These are phyloP conservation scores for Cryptops parisi DNA, from an alignment of 2,888 invertebrate genomes.

Conservation along the genomic window DNA sequence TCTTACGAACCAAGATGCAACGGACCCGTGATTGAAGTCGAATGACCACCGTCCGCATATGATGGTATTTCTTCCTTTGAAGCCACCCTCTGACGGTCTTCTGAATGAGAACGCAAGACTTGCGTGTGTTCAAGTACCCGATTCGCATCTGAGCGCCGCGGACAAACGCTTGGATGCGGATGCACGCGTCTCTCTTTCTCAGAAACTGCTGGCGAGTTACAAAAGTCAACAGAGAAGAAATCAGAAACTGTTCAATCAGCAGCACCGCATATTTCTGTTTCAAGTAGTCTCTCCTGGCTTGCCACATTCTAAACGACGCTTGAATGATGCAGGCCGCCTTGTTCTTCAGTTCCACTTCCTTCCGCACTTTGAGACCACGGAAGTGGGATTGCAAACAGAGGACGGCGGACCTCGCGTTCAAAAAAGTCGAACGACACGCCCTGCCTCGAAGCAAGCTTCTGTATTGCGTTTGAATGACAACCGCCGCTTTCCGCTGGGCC, in stretches of 20 bases:
- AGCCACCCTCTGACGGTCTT: neutral
- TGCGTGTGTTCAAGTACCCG: neutral
- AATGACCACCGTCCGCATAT: too few species aligned
- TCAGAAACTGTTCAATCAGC: neutral
- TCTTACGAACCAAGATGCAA: neutral
- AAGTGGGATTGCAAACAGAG: conserved; percentile 15
- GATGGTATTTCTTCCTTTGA: neutral
- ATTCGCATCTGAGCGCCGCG: conserved; percentile 4
- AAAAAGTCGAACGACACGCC: neutral
- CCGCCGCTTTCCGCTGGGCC: neutral
- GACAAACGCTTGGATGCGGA: conserved; percentile 14
- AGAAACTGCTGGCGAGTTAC: conserved; percentile 2
- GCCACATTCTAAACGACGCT: neutral
- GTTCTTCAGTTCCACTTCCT: conserved; percentile 17
- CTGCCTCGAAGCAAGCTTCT: neutral
- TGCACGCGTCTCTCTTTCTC: neutral
- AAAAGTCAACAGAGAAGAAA: neutral
- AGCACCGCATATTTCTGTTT: neutral
- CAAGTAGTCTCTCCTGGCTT: neutral
- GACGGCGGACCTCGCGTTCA: neutral
- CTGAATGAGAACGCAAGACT: neutral
- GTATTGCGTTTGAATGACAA: neutral
- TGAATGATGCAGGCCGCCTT: neutral
- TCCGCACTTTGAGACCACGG: neutral
- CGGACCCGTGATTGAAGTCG: too few species aligned